Evolutionary conservation across 2,113 vertebrate species (phyloP), one percentile per base, ranked within the genome.

Genomic region (Tachysurus fulvidraco): DNA sequence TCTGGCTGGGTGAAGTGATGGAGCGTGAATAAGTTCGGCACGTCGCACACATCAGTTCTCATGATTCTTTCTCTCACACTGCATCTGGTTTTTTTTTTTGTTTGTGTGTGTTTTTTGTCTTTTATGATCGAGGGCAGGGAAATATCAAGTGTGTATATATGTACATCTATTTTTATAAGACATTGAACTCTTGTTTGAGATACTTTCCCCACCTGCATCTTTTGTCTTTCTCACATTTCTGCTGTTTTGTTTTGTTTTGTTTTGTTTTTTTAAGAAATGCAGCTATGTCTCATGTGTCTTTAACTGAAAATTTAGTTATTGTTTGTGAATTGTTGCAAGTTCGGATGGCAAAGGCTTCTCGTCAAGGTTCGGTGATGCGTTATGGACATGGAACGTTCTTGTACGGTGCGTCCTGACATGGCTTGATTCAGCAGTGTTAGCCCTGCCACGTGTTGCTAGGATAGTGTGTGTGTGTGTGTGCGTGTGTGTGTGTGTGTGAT

Each of bases 101-200:
- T 28, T 65, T 60, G 2, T 36, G 1, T 36, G 1, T 36, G 1
- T 36, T 36, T 36, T 36, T 36, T 36, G 36, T 74, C 14, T 67
- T 81, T 76, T 90, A 57, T 28, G 74, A 83, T 80, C 44, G 69
- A 87, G 86, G 71, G 92, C 86, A 86, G 71, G 87, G 87, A 89
- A 88, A 87, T 85, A 30, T 86, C 16, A 0, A 57, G 19, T 59
- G 50, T 79, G 28, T 57, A 28, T 77, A 55, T 88, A 80, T 14
- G 89, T 88, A 89, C 91, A 93, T 93, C 78, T 94, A 94, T 78
- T 78, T 78, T 78, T 78, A 54, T 94, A 94, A 92, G 92, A 93
- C 88, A 89, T 91, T 87, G n/a, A 86, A 54, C 25, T 81, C 86
- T 89, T 91, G 90, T 94, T 95, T 91, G 91, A 87, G 4, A 64